phyloP scores from a whole-genome alignment of 2,113 vertebrate genomes.

The Heteronetta atricapilla region DNA sequence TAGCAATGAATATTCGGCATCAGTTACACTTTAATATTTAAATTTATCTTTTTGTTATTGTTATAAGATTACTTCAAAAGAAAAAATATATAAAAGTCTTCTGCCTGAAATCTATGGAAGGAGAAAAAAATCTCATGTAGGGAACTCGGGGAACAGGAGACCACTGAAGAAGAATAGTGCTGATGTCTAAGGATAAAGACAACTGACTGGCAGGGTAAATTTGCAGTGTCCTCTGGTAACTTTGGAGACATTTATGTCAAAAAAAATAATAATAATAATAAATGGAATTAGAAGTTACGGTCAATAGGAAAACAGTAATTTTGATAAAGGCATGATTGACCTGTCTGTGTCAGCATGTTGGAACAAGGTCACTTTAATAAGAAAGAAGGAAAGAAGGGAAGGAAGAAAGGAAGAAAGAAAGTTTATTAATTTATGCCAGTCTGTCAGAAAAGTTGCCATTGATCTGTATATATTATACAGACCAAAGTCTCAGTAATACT shows the following conservation, averaged over 20 bases:
- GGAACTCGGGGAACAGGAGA: not conserved
- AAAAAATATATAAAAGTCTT: not conserved
- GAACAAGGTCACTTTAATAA: not conserved
- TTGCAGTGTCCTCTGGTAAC: not conserved
- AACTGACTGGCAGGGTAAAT: not conserved
- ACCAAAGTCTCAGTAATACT: not conserved
- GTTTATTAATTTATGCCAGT: not conserved
- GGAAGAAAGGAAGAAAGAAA: not conserved
- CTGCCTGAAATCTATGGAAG: not conserved
- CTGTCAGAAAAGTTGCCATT: not conserved
- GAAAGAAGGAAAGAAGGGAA: no score
- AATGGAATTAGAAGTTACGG: not conserved
- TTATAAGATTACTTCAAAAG: not conserved
- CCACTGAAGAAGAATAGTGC: fast-evolving
- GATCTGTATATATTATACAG: not conserved
- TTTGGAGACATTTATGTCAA: not conserved
- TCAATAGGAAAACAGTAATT: not conserved
- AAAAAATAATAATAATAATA: not conserved
- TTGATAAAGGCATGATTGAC: not conserved
- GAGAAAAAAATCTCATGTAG: not conserved
- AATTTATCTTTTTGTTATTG: not conserved
- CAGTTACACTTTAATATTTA: not conserved
- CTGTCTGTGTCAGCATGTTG: not conserved
- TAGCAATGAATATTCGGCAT: not conserved
- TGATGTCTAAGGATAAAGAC: not conserved